Evolutionary conservation across 2,888 invertebrate species (phyloP).

Genomic region (Hoplodrina blanda): DNA sequence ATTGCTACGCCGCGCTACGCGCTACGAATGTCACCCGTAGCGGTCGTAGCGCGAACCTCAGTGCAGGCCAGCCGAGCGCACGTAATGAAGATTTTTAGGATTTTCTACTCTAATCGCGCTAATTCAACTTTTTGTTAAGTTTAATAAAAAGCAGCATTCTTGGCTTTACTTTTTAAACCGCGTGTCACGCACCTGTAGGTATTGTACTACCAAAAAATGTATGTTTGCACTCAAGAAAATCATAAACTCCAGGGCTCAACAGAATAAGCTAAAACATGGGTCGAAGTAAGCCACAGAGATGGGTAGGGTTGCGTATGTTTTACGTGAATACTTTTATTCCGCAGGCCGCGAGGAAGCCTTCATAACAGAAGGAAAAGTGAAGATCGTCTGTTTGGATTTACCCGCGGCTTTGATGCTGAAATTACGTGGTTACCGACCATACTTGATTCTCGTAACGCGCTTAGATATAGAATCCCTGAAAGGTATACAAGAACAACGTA

Average conservation of each 20-base stretch:
- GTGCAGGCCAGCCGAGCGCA: too few species aligned
- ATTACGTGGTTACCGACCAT: constrained; percentile 82
- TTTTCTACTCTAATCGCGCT: background rate
- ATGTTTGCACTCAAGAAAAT: constrained; percentile 9
- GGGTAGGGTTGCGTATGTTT: constrained; percentile 16
- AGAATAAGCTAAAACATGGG: constrained; percentile 32
- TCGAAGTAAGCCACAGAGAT: constrained; percentile 41
- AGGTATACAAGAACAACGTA: constrained; percentile 74
- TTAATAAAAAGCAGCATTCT: background rate
- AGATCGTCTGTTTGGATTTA: constrained; percentile 82
- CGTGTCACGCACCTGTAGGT: background rate
- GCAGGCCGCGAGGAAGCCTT: constrained; percentile 83
- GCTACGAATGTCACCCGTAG: background rate
- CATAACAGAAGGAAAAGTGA: constrained; percentile 80
- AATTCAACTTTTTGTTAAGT: background rate
- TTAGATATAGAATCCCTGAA: constrained; percentile 68
- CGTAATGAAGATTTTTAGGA: too few species aligned
- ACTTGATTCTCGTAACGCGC: constrained; percentile 82
- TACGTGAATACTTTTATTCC: constrained; percentile 52
- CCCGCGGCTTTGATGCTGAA: constrained; percentile 82
- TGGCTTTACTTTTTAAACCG: background rate
- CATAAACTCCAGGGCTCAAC: constrained; percentile 27
- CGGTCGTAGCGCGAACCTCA: background rate
- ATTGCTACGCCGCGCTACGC: constrained; percentile 4
- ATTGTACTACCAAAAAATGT: constrained; percentile 12